These are phyloP conservation scores for Cygnus atratus DNA, from an alignment of 2,113 vertebrate genomes.

Conservation along the genomic window DNA sequence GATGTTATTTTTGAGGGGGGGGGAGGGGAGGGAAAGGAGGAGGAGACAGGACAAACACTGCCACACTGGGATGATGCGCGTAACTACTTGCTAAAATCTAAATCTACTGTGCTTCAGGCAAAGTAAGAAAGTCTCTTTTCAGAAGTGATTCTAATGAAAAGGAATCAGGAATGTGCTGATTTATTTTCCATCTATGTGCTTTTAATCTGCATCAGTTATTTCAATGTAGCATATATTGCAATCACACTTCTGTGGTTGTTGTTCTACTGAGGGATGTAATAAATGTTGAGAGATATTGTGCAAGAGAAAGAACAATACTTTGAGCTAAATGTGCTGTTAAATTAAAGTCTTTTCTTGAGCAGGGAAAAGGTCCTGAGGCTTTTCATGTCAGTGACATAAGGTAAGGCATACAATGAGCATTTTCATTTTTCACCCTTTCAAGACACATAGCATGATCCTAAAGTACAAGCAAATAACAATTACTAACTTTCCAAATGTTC, in stretches of 20 bases:
- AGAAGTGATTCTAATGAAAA: not conserved
- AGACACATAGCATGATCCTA: conserved; percentile 17
- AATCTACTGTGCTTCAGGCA: not conserved
- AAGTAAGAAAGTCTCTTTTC: not conserved
- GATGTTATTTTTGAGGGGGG: too few species aligned
- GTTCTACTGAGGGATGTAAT: not conserved
- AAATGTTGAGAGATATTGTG: not conserved
- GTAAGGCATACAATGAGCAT: not conserved
- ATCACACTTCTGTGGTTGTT: not conserved
- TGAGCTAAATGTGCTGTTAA: conserved; percentile 57
- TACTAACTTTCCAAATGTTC: conserved; percentile 31
- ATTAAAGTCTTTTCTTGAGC: conserved; percentile 41
- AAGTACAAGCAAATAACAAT: conserved; percentile 51
- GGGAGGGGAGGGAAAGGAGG: too few species aligned
- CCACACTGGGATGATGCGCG: not conserved
- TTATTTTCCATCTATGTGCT: not conserved
- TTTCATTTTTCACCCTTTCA: not conserved
- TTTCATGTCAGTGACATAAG: conserved; percentile 30
- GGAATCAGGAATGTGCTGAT: not conserved
- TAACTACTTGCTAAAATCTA: not conserved
- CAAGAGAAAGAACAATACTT: conserved; percentile 53
- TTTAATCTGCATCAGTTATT: conserved; percentile 7
- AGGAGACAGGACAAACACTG: too few species aligned
- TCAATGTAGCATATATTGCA: not conserved
- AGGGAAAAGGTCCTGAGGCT: conserved; percentile 30